Base-by-base conservation (phyloP, 2,797 vertebrate genomes). In the Coluber constrictor region DNA sequence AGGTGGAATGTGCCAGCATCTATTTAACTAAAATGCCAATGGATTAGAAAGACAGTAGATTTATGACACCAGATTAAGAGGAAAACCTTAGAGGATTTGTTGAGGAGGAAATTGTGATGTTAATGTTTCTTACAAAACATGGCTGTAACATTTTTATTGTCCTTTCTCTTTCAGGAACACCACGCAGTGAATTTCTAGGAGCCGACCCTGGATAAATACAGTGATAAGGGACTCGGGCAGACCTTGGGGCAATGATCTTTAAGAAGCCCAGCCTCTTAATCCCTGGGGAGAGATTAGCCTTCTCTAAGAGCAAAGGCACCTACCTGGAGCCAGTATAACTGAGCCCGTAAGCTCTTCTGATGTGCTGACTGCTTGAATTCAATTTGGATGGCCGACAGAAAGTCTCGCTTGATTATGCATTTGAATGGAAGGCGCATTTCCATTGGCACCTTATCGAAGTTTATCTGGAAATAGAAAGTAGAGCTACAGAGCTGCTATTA, bases 301-400 rank as follows among this genome's bases (percentile, higher is more conserved):
- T n/a, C 43, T 27, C 9, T 3, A 7, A 47, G 88, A 88, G 37
- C 37, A 11, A 23, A 83, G 74, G 37, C 20, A 47, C 74, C 8
- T 83, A 99, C 99, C 99, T 99, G 99, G 54, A 99, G 97, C 99
- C 99, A 99, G 96, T 99, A 98, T 32, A 99, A 92, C 88, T 98
- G 98, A 13, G 99, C 99, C 79, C 99, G 96, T 93, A 99, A 96
- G 96, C 99, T 98, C 93, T 99, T 98, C 89, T 99, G 99, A 95
- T 99, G 99, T 93, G 95, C 97, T 0, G 99, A 99, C 94, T 99
- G 98, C 66, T 99, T 99, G 94, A 99, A 98, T 95, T 99, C 99
- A 93, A 99, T 96, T 56, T 98, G 98, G 96, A 99, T 99, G 92
- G 99, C 99, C 3, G 99, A 98, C 93, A 99, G 97, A 96, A 99